phyloP scores from a whole-genome alignment of 2,888 invertebrate species.

The Crematogaster levior region DNA sequence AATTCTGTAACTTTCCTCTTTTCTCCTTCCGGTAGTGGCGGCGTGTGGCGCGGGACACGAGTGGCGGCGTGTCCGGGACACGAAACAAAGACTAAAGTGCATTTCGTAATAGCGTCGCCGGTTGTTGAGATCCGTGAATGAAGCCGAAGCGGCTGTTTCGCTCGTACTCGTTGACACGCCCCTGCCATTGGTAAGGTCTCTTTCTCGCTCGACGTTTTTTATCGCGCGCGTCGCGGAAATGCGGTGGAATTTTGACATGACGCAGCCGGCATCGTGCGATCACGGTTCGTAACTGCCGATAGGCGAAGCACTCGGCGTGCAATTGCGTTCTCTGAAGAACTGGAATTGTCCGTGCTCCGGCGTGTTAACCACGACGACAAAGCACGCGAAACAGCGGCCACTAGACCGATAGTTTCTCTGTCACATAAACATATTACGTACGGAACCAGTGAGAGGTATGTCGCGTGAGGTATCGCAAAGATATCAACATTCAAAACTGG shows the following conservation, averaged over 20 bases:
- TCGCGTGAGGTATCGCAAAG: conserved; percentile 5
- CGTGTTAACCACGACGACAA: background rate
- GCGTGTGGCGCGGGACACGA: background rate
- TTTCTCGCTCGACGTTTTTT: conserved; percentile 45
- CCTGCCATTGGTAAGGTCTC: conserved; percentile 53
- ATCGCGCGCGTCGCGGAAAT: conserved; percentile 65
- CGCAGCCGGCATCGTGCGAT: conserved; percentile 24
- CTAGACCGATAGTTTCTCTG: conserved; percentile 4
- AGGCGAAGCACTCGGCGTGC: background rate
- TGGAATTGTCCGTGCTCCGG: background rate
- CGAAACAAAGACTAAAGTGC: conserved; percentile 17
- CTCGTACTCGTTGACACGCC: conserved; percentile 55
- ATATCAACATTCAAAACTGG: conserved; percentile 18
- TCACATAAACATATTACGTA: conserved; percentile 40
- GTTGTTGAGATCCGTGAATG: conserved; percentile 2
- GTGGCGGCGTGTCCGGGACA: background rate
- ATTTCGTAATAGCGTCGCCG: background rate
- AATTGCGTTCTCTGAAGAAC: background rate
- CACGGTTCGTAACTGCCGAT: background rate
- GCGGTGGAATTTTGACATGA: conserved; percentile 57
- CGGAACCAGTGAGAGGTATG: conserved; percentile 39
- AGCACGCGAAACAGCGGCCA: background rate
- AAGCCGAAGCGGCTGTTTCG: conserved; percentile 24
- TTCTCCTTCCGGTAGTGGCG: background rate
- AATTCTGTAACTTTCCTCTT: conserved; percentile 30